phyloP scores from a whole-genome alignment of 2,113 vertebrate genomes.

The Ariopsis seemanni region DNA sequence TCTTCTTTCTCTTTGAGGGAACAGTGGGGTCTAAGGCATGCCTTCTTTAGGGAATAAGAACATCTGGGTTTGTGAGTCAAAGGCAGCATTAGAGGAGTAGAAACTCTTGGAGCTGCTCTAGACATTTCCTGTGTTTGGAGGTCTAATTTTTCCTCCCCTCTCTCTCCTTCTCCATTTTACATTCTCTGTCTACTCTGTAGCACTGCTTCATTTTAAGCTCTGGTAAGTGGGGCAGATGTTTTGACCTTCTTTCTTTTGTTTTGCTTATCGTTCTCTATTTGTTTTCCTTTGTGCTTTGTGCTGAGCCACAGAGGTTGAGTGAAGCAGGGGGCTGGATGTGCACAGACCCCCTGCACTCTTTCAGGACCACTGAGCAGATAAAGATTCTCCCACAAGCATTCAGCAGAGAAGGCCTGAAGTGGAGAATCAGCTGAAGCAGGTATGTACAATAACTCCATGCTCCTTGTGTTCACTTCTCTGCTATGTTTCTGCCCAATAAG shows the following conservation, averaged over 20 bases:
- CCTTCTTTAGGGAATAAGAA: constrained; percentile 78
- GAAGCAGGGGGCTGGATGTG: constrained; percentile 53
- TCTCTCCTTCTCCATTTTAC: constrained; percentile 34
- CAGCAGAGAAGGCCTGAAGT: constrained; percentile 52
- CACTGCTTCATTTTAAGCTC: constrained; percentile 51
- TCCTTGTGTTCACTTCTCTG: neutral
- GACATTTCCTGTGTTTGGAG: constrained; percentile 79
- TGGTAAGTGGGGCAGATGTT: constrained; percentile 57
- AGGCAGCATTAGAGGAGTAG: constrained; percentile 67
- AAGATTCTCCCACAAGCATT: constrained; percentile 46
- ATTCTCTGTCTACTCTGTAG: constrained; percentile 40
- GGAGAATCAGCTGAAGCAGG: constrained; percentile 61
- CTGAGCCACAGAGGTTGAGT: constrained; percentile 32
- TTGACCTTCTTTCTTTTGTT: constrained; percentile 50
- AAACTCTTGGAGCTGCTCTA: constrained; percentile 64
- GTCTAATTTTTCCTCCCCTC: constrained; percentile 56
- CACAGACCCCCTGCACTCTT: constrained; percentile 31
- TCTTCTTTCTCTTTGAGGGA: constrained; percentile 55
- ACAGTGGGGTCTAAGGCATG: constrained; percentile 74
- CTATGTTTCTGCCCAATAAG: constrained; percentile 34
- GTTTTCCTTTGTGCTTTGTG: constrained; percentile 45
- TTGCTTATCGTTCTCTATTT: constrained; percentile 48
- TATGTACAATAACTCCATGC: constrained; percentile 58
- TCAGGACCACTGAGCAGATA: constrained; percentile 43
- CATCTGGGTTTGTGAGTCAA: constrained; percentile 78